Conservation (phyloP, 2,888 invertebrate genomes). For the Rhaphigaster nebulosa region DNA sequence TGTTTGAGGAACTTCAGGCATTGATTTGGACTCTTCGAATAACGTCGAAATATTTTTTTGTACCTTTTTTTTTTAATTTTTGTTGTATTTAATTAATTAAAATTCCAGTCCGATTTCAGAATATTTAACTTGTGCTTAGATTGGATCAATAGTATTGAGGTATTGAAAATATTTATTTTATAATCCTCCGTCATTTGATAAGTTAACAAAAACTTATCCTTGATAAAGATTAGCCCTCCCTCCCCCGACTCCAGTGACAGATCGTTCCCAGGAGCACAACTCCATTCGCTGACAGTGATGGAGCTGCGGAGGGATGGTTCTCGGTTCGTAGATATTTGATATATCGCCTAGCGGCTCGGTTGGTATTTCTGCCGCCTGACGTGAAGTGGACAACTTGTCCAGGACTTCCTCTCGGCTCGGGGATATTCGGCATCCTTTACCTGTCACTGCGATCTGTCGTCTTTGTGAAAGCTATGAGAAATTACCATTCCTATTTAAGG, state of each 20-base stretch:
- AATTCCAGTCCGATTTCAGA: too few relatives aligned
- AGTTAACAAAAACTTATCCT: neutral
- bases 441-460: neutral
- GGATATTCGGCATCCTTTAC: neutral
- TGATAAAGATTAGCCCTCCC: neutral
- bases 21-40: too few relatives aligned
- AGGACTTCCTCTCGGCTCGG: neutral
- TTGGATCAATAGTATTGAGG: too few relatives aligned
- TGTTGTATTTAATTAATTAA: too few relatives aligned
- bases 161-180: neutral
- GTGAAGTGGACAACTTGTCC: conserved; percentile 10
- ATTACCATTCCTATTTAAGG: neutral
- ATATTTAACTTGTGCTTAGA: too few relatives aligned
- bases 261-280: neutral
- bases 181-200: neutral
- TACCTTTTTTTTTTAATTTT: too few relatives aligned
- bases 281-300: neutral
- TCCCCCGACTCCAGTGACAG: neutral
- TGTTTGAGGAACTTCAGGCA: too few relatives aligned
- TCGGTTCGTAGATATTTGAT: neutral
- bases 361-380: neutral
- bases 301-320: neutral
- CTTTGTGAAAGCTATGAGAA: neutral
- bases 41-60: too few relatives aligned
- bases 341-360: neutral